Percentiles rank a stretch among this genome's conserved stretches.
Evolutionary conservation across 2,113 vertebrate species (phyloP).

Genomic region (Elephantulus edwardii): DNA sequence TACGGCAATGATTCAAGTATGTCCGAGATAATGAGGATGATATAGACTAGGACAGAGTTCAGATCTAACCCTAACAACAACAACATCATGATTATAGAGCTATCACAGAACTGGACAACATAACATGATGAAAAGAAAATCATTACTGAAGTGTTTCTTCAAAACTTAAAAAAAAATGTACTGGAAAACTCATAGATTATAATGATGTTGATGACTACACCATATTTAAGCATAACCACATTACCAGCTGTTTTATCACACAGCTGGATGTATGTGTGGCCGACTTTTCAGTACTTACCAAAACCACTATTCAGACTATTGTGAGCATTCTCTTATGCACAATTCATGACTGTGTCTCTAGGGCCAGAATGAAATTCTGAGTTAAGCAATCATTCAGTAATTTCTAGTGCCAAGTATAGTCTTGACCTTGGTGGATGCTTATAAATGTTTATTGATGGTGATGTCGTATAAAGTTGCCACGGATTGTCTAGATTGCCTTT

Average conservation of each 20-base stretch:
- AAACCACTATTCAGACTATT: background rate
- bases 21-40: too few relatives aligned
- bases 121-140: background rate
- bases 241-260: background rate
- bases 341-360: background rate
- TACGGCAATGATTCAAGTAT: too few relatives aligned
- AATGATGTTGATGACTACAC: background rate
- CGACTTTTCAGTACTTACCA: background rate
- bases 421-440: background rate
- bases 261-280: background rate
- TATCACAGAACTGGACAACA: background rate
- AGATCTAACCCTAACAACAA: too few relatives aligned
- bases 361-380: background rate
- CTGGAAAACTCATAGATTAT: background rate
- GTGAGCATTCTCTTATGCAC: background rate
- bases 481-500: constrained; percentile 2
- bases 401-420: background rate
- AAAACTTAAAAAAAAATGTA: background rate
- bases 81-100: background rate
- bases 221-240: background rate
- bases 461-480: constrained; percentile 4
- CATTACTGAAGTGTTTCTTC: background rate
- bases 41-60: too few relatives aligned
- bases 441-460: constrained; percentile 39
- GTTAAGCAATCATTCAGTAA: background rate